phyloP scores from a whole-genome alignment of 1,140 invertebrate species.

The Hyles euphorbiae region DNA sequence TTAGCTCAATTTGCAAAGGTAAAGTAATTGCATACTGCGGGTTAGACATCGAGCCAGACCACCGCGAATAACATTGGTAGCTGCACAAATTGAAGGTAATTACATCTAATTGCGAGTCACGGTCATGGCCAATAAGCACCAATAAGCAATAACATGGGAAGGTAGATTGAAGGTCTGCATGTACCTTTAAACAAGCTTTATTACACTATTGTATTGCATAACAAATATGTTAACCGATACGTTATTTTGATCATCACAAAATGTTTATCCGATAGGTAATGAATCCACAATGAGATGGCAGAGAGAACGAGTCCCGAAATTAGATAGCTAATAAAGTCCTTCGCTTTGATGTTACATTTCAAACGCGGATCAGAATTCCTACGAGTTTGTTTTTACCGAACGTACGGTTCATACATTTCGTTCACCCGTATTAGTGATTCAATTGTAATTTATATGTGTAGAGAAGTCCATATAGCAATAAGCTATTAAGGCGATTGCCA shows the following conservation, averaged over 20 bases:
- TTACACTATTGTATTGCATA: conserved; percentile 1
- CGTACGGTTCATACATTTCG: conserved; percentile 15
- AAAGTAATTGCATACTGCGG: conserved; percentile 53
- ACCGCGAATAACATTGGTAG: conserved; percentile 59
- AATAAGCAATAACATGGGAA: conserved; percentile 65
- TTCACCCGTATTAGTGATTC: conserved; percentile 16
- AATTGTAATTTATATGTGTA: conserved; percentile 17
- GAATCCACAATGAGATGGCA: no score
- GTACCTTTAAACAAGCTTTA: conserved; percentile 19
- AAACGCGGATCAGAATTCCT: no score
- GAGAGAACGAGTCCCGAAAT: no score
- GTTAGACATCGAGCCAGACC: conserved; percentile 46
- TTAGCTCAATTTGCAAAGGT: conserved; percentile 46
- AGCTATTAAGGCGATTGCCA: conserved; percentile 61
- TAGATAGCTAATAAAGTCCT: no score
- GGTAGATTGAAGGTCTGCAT: conserved; percentile 45
- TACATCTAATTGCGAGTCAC: conserved; percentile 69
- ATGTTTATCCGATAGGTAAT: no score
- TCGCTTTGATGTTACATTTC: no score
- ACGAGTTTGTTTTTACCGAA: conserved; percentile 15
- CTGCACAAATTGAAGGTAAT: conserved; percentile 70
- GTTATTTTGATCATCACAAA: not conserved
- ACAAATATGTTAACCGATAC: not conserved
- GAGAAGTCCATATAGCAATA: conserved; percentile 51
- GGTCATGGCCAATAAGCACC: conserved; percentile 74